phyloP scores from a whole-genome alignment of 2,888 invertebrate species.

The Drosophila tripunctata region DNA sequence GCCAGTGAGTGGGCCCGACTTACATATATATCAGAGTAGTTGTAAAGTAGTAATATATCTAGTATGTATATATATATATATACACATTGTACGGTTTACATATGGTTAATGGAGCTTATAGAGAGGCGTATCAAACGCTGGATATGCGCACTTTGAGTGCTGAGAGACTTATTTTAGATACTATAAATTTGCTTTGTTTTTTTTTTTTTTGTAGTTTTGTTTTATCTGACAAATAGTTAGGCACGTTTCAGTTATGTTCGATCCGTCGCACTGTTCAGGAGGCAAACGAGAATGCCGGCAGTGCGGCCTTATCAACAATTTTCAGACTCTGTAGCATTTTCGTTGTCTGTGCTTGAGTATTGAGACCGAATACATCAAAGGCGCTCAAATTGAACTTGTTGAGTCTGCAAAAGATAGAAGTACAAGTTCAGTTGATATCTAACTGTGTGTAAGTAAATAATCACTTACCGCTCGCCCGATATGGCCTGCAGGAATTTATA shows the following conservation, averaged over 20 bases:
- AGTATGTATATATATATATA: constrained; percentile 17
- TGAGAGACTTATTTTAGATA: constrained; percentile 32
- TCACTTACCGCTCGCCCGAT: constrained; percentile 88
- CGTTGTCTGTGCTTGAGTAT: constrained; percentile 85
- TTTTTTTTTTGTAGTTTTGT: neutral
- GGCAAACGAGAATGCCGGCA: constrained; percentile 71
- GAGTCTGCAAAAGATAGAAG: constrained; percentile 83
- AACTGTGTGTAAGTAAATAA: neutral
- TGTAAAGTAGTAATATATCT: too few relatives aligned
- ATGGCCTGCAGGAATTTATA: constrained; percentile 91
- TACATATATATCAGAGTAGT: constrained; percentile 28
- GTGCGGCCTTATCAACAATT: constrained; percentile 54
- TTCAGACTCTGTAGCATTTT: constrained; percentile 82
- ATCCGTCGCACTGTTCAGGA: constrained; percentile 47
- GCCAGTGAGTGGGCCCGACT: constrained; percentile 10
- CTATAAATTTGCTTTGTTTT: neutral
- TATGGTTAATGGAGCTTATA: constrained; percentile 6
- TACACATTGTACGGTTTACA: constrained; percentile 2
- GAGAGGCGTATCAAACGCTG: constrained; percentile 36
- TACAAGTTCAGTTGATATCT: neutral
- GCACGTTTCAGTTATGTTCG: constrained; percentile 32
- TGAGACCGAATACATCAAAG: constrained; percentile 87
- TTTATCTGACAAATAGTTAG: too few relatives aligned
- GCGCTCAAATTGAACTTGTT: constrained; percentile 86
- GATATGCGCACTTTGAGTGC: constrained; percentile 49